Percentiles rank a stretch among this genome's conserved stretches.
These are phyloP conservation scores for Bradypodion ventrale DNA, from an alignment of 2,797 vertebrate genomes.

Conservation along the genomic window DNA sequence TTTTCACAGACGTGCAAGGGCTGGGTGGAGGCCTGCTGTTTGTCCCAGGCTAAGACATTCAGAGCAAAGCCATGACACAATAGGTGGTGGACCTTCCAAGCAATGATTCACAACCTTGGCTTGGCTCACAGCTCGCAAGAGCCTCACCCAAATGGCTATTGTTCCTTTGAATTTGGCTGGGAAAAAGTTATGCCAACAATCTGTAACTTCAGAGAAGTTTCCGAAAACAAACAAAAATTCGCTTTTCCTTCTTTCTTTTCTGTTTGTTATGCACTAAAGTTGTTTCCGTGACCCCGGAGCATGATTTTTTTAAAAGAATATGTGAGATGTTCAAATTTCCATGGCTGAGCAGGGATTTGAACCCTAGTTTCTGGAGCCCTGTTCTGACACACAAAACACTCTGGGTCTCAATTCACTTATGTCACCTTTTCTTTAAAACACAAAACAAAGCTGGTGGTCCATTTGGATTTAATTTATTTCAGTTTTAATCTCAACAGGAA, in stretches of 20 bases:
- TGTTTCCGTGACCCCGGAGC: neutral
- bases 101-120: slow-evolving; percentile 24
- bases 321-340: no score
- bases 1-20: neutral
- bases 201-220: neutral
- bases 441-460: no score
- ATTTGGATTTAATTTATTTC: no score
- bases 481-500: no score
- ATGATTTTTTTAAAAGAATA: no score
- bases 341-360: no score
- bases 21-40: neutral
- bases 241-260: accelerated
- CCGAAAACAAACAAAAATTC: neutral
- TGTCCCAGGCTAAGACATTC: neutral
- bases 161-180: neutral
- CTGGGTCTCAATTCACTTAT: no score
- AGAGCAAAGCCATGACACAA: neutral
- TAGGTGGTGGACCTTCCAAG: neutral
- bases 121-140: no score
- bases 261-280: neutral
- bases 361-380: no score
- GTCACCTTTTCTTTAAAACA: no score
- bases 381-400: no score
- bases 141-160: neutral
- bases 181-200: no score